phyloP scores from a whole-genome alignment of 2,888 invertebrate genomes.

The Rugalucina vietnamica region DNA sequence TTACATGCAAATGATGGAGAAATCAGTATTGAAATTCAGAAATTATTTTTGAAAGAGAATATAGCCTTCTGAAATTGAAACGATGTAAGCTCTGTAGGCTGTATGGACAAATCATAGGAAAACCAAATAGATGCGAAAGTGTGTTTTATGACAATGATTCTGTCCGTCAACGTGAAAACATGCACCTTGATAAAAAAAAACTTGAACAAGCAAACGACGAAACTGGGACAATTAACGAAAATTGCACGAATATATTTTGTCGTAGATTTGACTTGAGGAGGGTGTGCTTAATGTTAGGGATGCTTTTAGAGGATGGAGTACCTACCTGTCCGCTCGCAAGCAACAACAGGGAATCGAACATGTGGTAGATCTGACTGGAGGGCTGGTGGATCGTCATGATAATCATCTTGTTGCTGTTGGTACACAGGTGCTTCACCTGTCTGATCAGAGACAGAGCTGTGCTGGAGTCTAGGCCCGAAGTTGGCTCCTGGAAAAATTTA shows the following conservation, averaged over 20 bases:
- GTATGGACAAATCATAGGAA: too few relatives aligned
- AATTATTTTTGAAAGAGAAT: not conserved
- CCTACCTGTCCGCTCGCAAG: constrained; percentile 86
- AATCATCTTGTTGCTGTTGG: constrained; percentile 90
- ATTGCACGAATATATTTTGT: too few relatives aligned
- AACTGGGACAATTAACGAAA: too few relatives aligned
- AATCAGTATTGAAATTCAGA: not conserved
- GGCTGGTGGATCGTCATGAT: constrained; percentile 93
- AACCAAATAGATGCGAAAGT: too few relatives aligned
- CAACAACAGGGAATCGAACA: constrained; percentile 90
- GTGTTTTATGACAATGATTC: too few relatives aligned
- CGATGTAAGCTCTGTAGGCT: too few relatives aligned
- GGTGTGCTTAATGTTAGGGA: too few relatives aligned
- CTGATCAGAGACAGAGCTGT: constrained; percentile 90
- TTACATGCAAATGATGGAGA: not conserved
- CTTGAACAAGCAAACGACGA: too few relatives aligned
- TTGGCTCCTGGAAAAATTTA: constrained; percentile 88
- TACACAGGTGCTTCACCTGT: constrained; percentile 90
- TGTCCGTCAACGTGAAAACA: too few relatives aligned
- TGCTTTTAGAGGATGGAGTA: too few relatives aligned
- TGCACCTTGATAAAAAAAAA: too few relatives aligned
- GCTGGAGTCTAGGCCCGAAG: constrained; percentile 92
- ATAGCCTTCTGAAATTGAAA: not conserved
- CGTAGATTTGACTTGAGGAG: too few relatives aligned
- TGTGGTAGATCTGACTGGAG: constrained; percentile 92